These are phyloP conservation scores for Alosa alosa DNA, from an alignment of 2,113 vertebrate species.

Conservation along the genomic window DNA sequence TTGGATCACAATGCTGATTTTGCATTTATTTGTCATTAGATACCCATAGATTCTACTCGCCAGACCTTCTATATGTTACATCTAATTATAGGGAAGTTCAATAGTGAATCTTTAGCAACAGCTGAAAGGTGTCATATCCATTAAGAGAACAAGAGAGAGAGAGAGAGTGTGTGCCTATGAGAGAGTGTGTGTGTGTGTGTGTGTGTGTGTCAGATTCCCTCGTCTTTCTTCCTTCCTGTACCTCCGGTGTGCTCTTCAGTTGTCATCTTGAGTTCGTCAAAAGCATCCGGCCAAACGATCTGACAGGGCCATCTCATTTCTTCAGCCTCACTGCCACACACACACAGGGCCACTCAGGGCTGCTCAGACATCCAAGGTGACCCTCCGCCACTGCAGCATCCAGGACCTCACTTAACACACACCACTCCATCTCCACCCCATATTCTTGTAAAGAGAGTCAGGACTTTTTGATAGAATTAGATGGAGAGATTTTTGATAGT, in stretches of 20 bases:
- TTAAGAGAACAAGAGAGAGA: background rate
- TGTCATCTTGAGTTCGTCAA: background rate
- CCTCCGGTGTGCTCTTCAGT: background rate
- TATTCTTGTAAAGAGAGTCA: background rate
- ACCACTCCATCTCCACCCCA: background rate
- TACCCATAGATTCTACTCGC: background rate
- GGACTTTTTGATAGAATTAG: background rate
- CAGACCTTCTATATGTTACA: background rate
- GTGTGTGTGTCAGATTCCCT: background rate
- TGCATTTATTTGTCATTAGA: background rate
- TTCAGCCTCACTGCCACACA: background rate
- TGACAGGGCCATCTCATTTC: background rate
- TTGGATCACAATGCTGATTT: background rate
- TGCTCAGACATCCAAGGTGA: background rate
- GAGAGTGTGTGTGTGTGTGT: conserved; percentile 1
- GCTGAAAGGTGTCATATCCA: conserved; percentile 1
- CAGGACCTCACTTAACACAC: background rate
- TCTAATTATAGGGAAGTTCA: background rate
- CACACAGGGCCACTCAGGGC: background rate
- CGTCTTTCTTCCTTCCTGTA: background rate
- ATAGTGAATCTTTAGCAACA: background rate
- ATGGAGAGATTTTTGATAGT: no score
- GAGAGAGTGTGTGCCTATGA: background rate
- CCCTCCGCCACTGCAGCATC: background rate
- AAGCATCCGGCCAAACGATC: background rate